Base-by-base conservation (phyloP, 1,140 invertebrate species). In the Probaryconus sp. region DNA sequence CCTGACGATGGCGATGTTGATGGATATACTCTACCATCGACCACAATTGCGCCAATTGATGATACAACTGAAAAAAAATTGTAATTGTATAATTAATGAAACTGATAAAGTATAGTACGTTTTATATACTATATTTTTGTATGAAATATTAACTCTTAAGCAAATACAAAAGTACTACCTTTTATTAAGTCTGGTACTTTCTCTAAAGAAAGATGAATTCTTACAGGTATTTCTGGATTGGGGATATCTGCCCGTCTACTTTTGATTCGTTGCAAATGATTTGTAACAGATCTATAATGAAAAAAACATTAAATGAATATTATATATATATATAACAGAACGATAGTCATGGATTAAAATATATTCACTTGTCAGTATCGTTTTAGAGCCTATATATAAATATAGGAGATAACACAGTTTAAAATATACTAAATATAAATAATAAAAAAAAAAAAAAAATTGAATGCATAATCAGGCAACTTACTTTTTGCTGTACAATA, bases 401-500 rank as follows among this genome's bases (percentile, higher is more conserved):
- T n/a, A n/a, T n/a, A n/a, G n/a, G n/a, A n/a, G n/a, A n/a, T n/a
- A n/a, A n/a, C n/a, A n/a, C n/a, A n/a, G n/a, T n/a, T n/a, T n/a
- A n/a, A n/a, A n/a, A n/a, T n/a, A n/a, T n/a, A n/a, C n/a, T n/a
- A n/a, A 31, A 51, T 13, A 38, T 2, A 13, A 28, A 17, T 21
- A 21, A 40, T 40, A 5, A 10, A 18, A 24, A 0, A 43, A 35
- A 38, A 16, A 11, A 18, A 10, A 1, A 16, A 42, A 58, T 20
- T 24, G 21, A 14, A n/a, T n/a, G n/a, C n/a, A n/a, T n/a, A 40
- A 37, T 21, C 13, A 45, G 42, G 10, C 1, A 17, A 43, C 89
- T 31, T 91, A 92, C 85, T 93, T 94, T 90, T 96, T 96, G 82
- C 92, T 94, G 79, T 94, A 94, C 18, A 96, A 88, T 53, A 96